phyloP scores from a whole-genome alignment of 2,888 invertebrate genomes.

The Aphrophora alni region DNA sequence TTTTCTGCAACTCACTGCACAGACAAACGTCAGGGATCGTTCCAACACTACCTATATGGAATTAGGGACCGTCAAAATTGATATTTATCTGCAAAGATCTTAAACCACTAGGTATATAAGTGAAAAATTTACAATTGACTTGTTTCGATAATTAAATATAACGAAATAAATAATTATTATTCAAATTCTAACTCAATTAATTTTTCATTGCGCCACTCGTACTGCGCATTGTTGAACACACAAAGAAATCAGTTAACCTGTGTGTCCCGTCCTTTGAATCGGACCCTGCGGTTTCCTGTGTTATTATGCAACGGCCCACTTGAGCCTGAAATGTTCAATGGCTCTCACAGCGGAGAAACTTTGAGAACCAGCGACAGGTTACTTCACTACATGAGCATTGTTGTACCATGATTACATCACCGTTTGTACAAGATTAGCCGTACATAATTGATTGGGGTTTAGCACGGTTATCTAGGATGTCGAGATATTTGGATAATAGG shows the following conservation, averaged over 20 bases:
- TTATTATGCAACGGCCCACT: background rate
- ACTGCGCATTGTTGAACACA: background rate
- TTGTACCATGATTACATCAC: background rate
- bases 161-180: too few relatives aligned
- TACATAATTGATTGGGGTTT: background rate
- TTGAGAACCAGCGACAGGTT: background rate
- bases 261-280: background rate
- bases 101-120: too few relatives aligned
- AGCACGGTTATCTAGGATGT: background rate
- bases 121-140: too few relatives aligned
- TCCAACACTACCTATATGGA: too few relatives aligned
- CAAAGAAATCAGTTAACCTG: background rate
- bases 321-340: background rate
- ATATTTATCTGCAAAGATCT: too few relatives aligned
- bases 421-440: background rate
- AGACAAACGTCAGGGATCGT: too few relatives aligned
- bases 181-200: too few relatives aligned
- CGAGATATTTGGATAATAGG: background rate
- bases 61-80: too few relatives aligned
- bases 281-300: background rate
- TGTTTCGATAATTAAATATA: too few relatives aligned
- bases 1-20: too few relatives aligned
- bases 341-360: slow-evolving; percentile 2
- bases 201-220: background rate
- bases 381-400: background rate